phyloP scores from a whole-genome alignment of 2,113 vertebrate species.

The Damaliscus lunatus region DNA sequence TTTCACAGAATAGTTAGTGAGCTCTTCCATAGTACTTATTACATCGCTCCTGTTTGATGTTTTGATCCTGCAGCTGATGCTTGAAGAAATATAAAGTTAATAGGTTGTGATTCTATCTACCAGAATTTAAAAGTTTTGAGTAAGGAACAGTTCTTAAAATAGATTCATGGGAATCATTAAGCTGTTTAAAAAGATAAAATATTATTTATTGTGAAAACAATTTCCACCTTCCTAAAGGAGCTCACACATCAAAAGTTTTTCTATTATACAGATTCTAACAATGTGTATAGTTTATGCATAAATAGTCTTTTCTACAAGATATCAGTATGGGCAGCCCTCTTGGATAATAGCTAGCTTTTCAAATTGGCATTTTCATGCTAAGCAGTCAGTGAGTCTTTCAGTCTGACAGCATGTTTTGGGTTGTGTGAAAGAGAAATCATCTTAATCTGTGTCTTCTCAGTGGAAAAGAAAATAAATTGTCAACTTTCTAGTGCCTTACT shows the following conservation, averaged over 20 bases:
- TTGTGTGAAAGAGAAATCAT: conserved; percentile 60
- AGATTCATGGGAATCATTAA: conserved; percentile 1
- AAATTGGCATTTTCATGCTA: conserved; percentile 54
- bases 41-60: neutral
- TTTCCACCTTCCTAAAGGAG: conserved; percentile 2
- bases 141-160: conserved; percentile 29
- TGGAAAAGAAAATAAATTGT: conserved; percentile 50
- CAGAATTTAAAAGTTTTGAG: conserved; percentile 6
- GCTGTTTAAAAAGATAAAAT: conserved; percentile 32
- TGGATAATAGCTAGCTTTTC: conserved; percentile 42
- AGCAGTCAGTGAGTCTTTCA: conserved; percentile 49
- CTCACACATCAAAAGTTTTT: conserved; percentile 40
- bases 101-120: neutral
- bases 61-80: neutral
- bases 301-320: conserved; percentile 9
- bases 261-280: conserved; percentile 30
- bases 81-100: conserved; percentile 16
- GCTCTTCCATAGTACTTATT: neutral
- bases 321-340: neutral
- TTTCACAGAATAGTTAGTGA: neutral
- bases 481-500: neutral
- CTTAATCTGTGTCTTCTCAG: conserved; percentile 44
- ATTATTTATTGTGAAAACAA: conserved; percentile 31
- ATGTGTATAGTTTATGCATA: neutral
- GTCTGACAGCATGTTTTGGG: conserved; percentile 50